Conservation (phyloP, 2,113 vertebrate species). For the Oncorhynchus masou region DNA sequence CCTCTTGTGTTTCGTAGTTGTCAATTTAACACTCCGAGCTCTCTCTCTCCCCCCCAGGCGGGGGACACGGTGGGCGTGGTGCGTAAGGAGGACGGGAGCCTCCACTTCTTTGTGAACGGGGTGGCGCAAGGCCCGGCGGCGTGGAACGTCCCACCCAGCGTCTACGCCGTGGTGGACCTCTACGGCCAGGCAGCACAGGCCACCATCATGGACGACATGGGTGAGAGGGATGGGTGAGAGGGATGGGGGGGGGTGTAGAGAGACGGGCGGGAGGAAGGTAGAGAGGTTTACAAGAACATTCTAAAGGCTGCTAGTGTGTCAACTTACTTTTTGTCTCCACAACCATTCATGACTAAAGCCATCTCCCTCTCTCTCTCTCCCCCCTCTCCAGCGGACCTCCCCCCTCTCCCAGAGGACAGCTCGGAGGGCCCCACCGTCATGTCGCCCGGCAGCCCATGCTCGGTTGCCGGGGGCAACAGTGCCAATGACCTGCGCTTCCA, state of each 20-base stretch:
- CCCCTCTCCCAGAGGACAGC: constrained; percentile 79
- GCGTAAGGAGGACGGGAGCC: constrained; percentile 86
- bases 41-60: constrained; percentile 65
- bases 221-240: constrained; percentile 71
- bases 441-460: constrained; percentile 84
- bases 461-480: constrained; percentile 62
- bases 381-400: constrained; percentile 72
- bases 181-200: constrained; percentile 92
- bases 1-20: no score
- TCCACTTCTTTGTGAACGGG: constrained; percentile 93
- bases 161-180: constrained; percentile 91
- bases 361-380: no score
- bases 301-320: no score
- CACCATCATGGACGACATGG: constrained; percentile 90
- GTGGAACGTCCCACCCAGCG: constrained; percentile 86
- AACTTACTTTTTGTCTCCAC: background rate
- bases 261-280: background rate
- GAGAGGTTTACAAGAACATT: no score
- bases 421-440: constrained; percentile 80
- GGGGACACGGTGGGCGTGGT: constrained; percentile 93
- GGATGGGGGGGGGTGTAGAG: background rate
- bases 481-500: constrained; percentile 86
- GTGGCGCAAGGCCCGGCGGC: constrained; percentile 88
- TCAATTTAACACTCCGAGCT: background rate
- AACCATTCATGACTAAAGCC: no score